Conservation (phyloP, 2,888 invertebrate species). For the Epiblema foenella region DNA sequence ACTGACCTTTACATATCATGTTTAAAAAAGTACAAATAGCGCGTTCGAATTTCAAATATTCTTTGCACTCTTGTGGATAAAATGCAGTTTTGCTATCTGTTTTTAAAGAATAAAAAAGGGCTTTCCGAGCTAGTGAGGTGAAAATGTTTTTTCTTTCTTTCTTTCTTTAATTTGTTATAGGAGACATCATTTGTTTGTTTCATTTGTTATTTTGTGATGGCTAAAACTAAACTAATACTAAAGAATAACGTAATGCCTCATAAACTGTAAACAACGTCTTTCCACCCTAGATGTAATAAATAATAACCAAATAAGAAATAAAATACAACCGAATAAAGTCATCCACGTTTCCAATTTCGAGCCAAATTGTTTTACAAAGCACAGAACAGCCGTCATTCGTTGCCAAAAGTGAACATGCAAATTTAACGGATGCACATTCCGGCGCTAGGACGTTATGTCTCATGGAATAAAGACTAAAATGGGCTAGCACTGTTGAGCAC, state of each 20-base stretch:
- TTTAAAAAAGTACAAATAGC: no score
- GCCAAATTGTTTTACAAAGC: conserved; percentile 28
- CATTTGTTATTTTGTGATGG: no score
- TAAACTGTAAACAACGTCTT: not conserved
- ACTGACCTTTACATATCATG: no score
- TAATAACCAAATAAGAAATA: not conserved
- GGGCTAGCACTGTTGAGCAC: not conserved
- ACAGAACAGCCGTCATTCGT: conserved; percentile 10
- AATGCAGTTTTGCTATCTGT: no score
- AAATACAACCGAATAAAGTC: conserved; percentile 16
- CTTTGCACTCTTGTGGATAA: no score
- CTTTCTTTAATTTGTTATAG: no score
- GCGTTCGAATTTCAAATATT: no score
- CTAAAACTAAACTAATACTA: no score
- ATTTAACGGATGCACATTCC: conserved; percentile 8
- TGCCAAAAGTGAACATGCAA: conserved; percentile 22
- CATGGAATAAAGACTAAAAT: not conserved
- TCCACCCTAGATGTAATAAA: not conserved
- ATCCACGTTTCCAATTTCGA: conserved; percentile 14
- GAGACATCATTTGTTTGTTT: no score
- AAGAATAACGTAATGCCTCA: not conserved
- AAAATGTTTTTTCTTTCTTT: no score
- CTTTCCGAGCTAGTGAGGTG: no score
- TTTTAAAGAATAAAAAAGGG: no score
- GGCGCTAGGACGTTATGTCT: not conserved